Evolutionary conservation across 2,888 invertebrate species (phyloP).

Genomic region (Masnerella sp.): DNA sequence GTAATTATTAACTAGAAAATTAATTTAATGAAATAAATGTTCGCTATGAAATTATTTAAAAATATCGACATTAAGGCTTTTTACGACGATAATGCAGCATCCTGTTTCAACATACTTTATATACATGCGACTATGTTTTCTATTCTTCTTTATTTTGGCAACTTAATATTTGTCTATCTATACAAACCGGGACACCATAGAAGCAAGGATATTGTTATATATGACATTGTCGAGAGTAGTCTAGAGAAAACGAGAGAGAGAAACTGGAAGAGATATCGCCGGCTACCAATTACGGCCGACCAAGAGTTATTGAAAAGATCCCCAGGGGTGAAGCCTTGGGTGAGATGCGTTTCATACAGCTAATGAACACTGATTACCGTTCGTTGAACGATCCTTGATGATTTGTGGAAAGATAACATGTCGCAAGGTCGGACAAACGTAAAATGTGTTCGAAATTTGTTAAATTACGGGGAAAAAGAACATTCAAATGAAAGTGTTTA

Average conservation of each 20-base stretch:
- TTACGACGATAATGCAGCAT: too few species aligned
- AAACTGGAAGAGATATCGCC: slow-evolving; percentile 71
- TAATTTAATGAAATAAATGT: too few species aligned
- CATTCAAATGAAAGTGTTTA: neutral
- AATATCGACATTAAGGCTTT: too few species aligned
- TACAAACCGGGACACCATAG: slow-evolving; percentile 70
- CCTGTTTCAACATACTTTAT: too few species aligned
- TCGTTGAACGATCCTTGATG: slow-evolving; percentile 69
- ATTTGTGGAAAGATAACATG: slow-evolving; percentile 67
- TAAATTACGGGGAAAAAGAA: slow-evolving; percentile 3
- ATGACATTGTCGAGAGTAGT: slow-evolving; percentile 72
- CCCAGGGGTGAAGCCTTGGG: slow-evolving; percentile 70
- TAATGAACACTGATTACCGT: slow-evolving; percentile 77
- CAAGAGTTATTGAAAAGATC: slow-evolving; percentile 77
- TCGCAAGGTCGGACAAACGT: slow-evolving; percentile 36
- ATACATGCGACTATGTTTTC: slow-evolving; percentile 60
- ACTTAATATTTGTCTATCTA: slow-evolving; percentile 77
- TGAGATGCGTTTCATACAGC: slow-evolving; percentile 68
- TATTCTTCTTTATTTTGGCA: slow-evolving; percentile 67
- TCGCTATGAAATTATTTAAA: too few species aligned
- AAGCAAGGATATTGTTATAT: slow-evolving; percentile 76
- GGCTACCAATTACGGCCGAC: slow-evolving; percentile 72
- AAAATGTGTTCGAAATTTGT: slow-evolving; percentile 25
- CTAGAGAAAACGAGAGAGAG: slow-evolving; percentile 63
- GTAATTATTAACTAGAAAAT: too few species aligned